These are phyloP conservation scores for Contarinia nasturtii DNA, from an alignment of 1,140 invertebrate species.

Conservation along the genomic window DNA sequence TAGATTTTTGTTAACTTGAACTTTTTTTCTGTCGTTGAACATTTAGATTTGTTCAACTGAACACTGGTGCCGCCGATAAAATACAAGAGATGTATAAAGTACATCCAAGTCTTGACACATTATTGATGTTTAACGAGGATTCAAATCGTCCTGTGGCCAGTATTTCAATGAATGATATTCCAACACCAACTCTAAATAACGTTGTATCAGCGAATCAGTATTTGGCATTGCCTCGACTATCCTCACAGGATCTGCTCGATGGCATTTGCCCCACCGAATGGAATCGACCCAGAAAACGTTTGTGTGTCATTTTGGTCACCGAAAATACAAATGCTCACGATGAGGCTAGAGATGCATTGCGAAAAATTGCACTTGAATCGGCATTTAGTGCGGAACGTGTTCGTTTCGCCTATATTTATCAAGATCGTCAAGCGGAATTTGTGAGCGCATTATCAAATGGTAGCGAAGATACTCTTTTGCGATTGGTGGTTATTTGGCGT, in stretches of 20 bases:
- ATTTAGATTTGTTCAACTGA: conserved; percentile 48
- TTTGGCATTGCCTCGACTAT: conserved; percentile 69
- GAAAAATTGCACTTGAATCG: conserved; percentile 45
- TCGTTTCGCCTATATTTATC: conserved; percentile 60
- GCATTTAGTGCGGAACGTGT: conserved; percentile 44
- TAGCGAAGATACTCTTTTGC: conserved; percentile 37
- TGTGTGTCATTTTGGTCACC: conserved; percentile 76
- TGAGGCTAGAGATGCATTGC: conserved; percentile 34
- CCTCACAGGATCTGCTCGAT: conserved; percentile 57
- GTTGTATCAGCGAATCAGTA: conserved; percentile 79
- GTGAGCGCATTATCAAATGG: conserved; percentile 24
- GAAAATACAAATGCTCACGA: conserved; percentile 42
- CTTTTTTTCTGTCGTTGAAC: too few species aligned
- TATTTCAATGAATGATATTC: conserved; percentile 75
- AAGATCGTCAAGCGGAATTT: conserved; percentile 20
- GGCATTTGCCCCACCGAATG: conserved; percentile 71
- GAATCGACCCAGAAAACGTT: conserved; percentile 54
- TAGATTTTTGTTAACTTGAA: neutral
- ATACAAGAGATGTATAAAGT: conserved; percentile 52
- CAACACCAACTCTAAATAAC: conserved; percentile 68
- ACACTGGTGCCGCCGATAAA: conserved; percentile 31
- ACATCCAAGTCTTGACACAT: conserved; percentile 56
- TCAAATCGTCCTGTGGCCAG: conserved; percentile 59
- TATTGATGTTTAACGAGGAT: conserved; percentile 85
- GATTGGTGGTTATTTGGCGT: conserved; percentile 78